Base-by-base conservation (phyloP, 2,888 invertebrate genomes). In the Phragmatobia fuliginosa region DNA sequence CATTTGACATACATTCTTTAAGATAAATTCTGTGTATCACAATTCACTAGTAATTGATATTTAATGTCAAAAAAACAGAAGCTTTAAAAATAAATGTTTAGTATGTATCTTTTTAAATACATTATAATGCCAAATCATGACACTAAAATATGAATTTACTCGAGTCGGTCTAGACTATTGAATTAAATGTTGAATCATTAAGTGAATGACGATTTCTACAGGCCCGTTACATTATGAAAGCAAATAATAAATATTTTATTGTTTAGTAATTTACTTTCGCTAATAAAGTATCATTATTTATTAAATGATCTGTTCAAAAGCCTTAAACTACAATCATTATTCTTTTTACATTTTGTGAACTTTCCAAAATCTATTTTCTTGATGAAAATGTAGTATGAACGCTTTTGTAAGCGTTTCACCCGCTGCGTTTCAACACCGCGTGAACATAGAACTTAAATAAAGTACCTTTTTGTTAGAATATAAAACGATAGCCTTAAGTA, bases 381-480 rank as follows among this genome's bases (percentile, higher is more conserved):
- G 1, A 28, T 14, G 25, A 56, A 28, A 28, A 56, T 25, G 18
- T 7, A 61, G 25, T 60, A 18, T 41, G 3, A 28, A 10, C 28
- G 18, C 36, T 1, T 38, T 18, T 21, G 11, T 32, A 10, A 25
- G 32, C 87, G 92, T 92, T 93, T 92, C 88, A 81, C 88, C 80
- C 90, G 89, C 89, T 76, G 90, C 92, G 91, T 92, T 88, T 91
- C 86, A 87, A 85, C 89, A 80, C 68, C 78, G 74, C 75, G 89
- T 89, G 88, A 88, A 82, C 81, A 84, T 90, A 88, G 88, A 91
- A 88, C 88, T 90, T 90, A 90, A 71, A 90, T 90, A 91, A 86
- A 90, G 94, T 95, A 95, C 95, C 95, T 95, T 94, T 94, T 92
- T 84, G 83, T 90, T 91, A 88, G 82, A 82, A 83, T 85, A 89